Conservation (phyloP, 2,797 vertebrate species). For the Capromys pilorides region DNA sequence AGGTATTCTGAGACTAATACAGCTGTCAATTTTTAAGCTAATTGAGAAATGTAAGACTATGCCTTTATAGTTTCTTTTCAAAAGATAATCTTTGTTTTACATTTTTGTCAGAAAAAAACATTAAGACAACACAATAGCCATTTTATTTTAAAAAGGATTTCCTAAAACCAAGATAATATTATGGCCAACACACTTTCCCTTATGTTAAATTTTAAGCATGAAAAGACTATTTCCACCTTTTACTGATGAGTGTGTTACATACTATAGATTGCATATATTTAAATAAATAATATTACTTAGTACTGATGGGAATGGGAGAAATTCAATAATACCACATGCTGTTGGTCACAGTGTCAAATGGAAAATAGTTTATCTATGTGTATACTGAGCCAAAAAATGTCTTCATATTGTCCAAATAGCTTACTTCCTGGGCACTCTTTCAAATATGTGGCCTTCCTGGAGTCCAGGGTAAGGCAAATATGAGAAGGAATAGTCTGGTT, state of each 20-base stretch:
- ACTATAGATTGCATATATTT: neutral
- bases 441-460: neutral
- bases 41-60: slow-evolving; percentile 31
- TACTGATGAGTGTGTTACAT: neutral
- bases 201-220: slow-evolving; percentile 52
- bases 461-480: neutral
- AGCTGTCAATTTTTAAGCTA: slow-evolving; percentile 53
- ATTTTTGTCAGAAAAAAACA: slow-evolving; percentile 31
- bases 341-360: slow-evolving; percentile 2
- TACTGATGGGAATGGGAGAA: neutral
- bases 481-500: neutral
- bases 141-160: slow-evolving; percentile 55
- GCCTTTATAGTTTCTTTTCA: slow-evolving; percentile 4
- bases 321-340: neutral
- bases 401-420: slow-evolving; percentile 24
- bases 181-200: slow-evolving; percentile 19
- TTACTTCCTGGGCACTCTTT: neutral
- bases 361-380: slow-evolving; percentile 25
- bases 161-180: slow-evolving; percentile 36
- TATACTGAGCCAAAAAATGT: slow-evolving; percentile 36
- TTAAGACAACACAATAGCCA: slow-evolving; percentile 31
- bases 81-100: slow-evolving; percentile 44
- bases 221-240: neutral
- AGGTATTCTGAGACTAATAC: slow-evolving; percentile 42
- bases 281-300: slow-evolving; percentile 34